phyloP scores from a whole-genome alignment of 2,113 vertebrate species.

The Thamnophis sirtalis region DNA sequence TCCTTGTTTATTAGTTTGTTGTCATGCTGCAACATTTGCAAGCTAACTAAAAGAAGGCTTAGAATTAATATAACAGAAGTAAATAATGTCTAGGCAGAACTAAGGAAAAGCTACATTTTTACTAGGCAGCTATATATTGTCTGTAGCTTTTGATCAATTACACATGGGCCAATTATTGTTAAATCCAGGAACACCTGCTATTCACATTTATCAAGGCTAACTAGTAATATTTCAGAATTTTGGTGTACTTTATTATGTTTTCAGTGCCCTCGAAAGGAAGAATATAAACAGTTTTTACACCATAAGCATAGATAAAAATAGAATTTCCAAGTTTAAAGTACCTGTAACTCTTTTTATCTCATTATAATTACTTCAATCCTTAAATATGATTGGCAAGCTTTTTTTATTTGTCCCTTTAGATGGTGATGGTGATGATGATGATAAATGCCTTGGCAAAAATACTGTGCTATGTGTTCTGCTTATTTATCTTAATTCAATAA shows the following conservation, averaged over 20 bases:
- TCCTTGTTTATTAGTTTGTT: not conserved
- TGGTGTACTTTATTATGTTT: slow-evolving; percentile 21
- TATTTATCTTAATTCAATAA: not conserved
- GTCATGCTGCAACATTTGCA: not conserved
- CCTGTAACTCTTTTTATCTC: slow-evolving; percentile 5
- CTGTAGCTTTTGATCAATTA: slow-evolving; percentile 31
- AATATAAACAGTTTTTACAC: not conserved
- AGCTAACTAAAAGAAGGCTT: not conserved
- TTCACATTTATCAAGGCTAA: not conserved
- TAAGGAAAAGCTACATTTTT: slow-evolving; percentile 17
- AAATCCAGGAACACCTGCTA: slow-evolving; percentile 29
- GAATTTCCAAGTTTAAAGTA: not conserved
- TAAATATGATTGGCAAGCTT: not conserved
- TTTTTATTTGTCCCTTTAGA: not conserved
- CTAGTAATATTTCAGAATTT: not conserved
- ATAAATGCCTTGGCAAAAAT: not conserved
- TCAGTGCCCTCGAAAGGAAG: slow-evolving; percentile 34
- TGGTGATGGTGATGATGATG: not conserved
- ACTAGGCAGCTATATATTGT: slow-evolving; percentile 6
- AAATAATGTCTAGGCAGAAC: not conserved
- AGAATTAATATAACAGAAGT: not conserved
- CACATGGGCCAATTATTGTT: slow-evolving; percentile 8
- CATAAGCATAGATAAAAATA: not conserved
- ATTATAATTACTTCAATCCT: slow-evolving; percentile 7
- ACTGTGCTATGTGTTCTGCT: not conserved